Base-by-base conservation (phyloP, 2,797 vertebrate species). In the Mus spretus region DNA sequence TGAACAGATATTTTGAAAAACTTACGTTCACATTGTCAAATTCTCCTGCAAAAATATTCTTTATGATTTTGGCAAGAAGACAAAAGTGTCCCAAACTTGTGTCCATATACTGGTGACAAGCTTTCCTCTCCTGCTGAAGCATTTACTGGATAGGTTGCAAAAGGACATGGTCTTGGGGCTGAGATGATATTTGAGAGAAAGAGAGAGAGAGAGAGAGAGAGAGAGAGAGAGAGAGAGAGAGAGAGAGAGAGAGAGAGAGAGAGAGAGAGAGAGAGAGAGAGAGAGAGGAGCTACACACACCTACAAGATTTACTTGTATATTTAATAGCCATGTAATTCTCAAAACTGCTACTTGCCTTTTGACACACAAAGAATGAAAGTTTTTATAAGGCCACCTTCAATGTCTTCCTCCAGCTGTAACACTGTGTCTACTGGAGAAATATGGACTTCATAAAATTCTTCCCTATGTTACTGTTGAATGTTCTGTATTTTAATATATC, bases 41-140 rank as follows among this genome's bases (percentile, higher is more conserved):
- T 89, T 91, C 70, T 72, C 61, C 6, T 70, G 4, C 24, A 20
- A 75, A 31, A 40, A 40, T 13, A 47, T 75, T 91, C 26, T 57
- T 83, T 89, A 57, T 22, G 72, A 14, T 75, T 28, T 92, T 6
- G 40, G 50, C 9, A 90, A 80, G 19, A 78, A 85, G 55, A 81
- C 22, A 50, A 81, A 91, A 59, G 63, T n/a, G 87, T 22, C 59
- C 84, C 53, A 88, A 93, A 88, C 50, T 90, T n/a, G 93, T 86
- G 13, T 81, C 24, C 4, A 50, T 19, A 8, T 61, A 72, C 0
- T 75, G 70, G 78, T 50, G n/a, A 88, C 34, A 50, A 59, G 34
- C 34, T 87, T 80, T 9, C 22, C 47, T 78, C 1, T 40, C 50
- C 0, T 61, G 17, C 17, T 77, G 40, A 89, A 65, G 15, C 31